A percentile compares a stretch with the other conserved stretches of the same genome.
phyloP scores from a whole-genome alignment of 1,140 invertebrate genomes.

The Galleria mellonella region DNA sequence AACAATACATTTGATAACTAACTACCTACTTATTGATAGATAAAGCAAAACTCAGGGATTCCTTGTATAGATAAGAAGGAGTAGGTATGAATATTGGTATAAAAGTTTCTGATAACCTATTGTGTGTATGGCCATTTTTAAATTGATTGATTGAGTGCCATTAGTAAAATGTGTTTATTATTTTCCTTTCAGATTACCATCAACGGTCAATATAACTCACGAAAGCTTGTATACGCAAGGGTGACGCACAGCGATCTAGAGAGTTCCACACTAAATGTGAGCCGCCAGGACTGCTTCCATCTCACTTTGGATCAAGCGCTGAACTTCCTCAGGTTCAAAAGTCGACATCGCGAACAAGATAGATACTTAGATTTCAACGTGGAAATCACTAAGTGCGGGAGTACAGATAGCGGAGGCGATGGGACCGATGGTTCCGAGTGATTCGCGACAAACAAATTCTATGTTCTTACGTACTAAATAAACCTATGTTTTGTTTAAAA shows the following conservation, averaged over 20 bases:
- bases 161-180: too few species aligned
- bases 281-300: constrained; percentile 53
- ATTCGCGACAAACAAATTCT: not conserved
- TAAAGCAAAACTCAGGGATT: too few species aligned
- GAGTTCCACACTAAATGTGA: constrained; percentile 31
- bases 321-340: constrained; percentile 44
- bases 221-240: constrained; percentile 39
- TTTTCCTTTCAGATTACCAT: constrained; percentile 34
- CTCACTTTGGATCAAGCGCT: constrained; percentile 48
- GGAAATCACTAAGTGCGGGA: constrained; percentile 26
- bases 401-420: constrained; percentile 3
- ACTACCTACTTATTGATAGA: too few species aligned
- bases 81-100: too few species aligned
- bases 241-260: constrained; percentile 55
- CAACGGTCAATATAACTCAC: constrained; percentile 30
- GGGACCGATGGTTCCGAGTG: constrained; percentile 10
- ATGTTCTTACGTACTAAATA: too few species aligned
- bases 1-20: too few species aligned
- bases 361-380: constrained; percentile 41
- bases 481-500: too few species aligned
- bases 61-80: too few species aligned
- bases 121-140: too few species aligned
- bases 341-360: constrained; percentile 32
- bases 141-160: too few species aligned
- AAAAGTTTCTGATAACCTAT: too few species aligned